Percentiles rank a stretch among this genome's conserved stretches.
These are phyloP conservation scores for Ornithorhynchus anatinus DNA, from an alignment of 2,113 vertebrate genomes.

Conservation along the genomic window DNA sequence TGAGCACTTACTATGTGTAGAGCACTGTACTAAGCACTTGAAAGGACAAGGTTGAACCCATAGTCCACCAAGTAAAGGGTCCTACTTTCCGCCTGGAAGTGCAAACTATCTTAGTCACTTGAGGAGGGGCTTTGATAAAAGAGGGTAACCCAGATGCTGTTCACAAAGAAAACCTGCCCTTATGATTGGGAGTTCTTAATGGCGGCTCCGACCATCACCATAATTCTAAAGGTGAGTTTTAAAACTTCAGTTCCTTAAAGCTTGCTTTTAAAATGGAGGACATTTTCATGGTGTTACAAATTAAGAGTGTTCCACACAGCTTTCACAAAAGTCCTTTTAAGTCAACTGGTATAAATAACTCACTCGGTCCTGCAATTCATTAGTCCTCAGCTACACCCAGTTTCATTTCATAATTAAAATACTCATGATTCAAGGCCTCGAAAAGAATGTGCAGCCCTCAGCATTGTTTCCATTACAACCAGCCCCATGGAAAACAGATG, in stretches of 20 bases:
- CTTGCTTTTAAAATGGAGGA: background rate
- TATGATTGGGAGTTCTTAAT: too few relatives aligned
- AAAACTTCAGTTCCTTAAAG: background rate
- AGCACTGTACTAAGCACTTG: too few relatives aligned
- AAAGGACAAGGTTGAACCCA: too few relatives aligned
- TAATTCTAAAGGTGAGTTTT: background rate
- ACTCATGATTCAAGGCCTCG: constrained; percentile 50
- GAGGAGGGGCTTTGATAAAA: too few relatives aligned
- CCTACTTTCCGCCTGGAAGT: too few relatives aligned
- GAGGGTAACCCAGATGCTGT: too few relatives aligned
- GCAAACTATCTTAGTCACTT: too few relatives aligned
- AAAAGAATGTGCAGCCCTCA: constrained; percentile 61
- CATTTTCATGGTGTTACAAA: constrained; percentile 17
- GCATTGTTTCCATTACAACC: constrained; percentile 47
- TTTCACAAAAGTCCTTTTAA: constrained; percentile 23
- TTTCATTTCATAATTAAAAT: constrained; percentile 57
- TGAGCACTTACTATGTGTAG: too few relatives aligned
- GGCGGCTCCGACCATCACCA: too few relatives aligned
- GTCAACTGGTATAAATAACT: constrained; percentile 22
- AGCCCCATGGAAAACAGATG: constrained; percentile 51
- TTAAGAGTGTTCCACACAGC: background rate
- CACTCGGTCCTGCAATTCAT: constrained; percentile 50
- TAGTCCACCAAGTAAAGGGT: too few relatives aligned
- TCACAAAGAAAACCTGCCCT: too few relatives aligned
- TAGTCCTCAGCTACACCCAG: constrained; percentile 43